Evolutionary conservation across 2,797 vertebrate genomes (phyloP).

Genomic region (Hyperoplus lanceolatus): DNA sequence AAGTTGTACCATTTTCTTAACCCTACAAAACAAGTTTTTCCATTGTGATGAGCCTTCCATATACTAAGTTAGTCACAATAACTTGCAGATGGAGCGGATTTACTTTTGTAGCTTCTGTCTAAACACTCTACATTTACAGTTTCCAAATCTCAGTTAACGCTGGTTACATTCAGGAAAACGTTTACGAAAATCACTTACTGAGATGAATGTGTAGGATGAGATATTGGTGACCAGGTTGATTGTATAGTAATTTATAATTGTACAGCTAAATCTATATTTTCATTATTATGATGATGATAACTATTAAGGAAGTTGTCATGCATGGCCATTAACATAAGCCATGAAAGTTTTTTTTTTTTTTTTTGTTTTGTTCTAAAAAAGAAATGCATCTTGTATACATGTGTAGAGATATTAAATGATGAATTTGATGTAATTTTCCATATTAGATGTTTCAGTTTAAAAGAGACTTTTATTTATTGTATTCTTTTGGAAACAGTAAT

Average conservation of each 20-base stretch:
- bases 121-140: constrained; percentile 2
- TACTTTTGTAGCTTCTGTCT: background rate
- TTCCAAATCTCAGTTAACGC: background rate
- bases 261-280: constrained; percentile 67
- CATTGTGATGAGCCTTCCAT: constrained; percentile 11
- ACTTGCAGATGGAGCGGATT: constrained; percentile 11
- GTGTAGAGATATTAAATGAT: constrained; percentile 60
- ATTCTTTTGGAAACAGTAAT: constrained; percentile 78
- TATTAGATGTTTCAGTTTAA: constrained; percentile 71
- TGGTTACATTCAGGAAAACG: constrained; percentile 2
- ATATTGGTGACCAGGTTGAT: constrained; percentile 60
- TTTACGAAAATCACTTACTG: constrained; percentile 4
- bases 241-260: constrained; percentile 71
- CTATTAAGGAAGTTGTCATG: constrained; percentile 42
- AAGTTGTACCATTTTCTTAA: constrained; percentile 26
- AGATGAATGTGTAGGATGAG: constrained; percentile 36
- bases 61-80: background rate
- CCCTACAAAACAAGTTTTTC: constrained; percentile 16
- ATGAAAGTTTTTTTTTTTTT: constrained; percentile 69
- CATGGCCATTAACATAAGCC: constrained; percentile 32
- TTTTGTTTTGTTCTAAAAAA: constrained; percentile 31
- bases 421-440: constrained; percentile 66
- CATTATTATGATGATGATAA: constrained; percentile 51
- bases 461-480: constrained; percentile 67
- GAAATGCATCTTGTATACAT: constrained; percentile 64